These are phyloP conservation scores for Trisateles emortualis DNA, from an alignment of 2,888 invertebrate genomes.

Conservation along the genomic window DNA sequence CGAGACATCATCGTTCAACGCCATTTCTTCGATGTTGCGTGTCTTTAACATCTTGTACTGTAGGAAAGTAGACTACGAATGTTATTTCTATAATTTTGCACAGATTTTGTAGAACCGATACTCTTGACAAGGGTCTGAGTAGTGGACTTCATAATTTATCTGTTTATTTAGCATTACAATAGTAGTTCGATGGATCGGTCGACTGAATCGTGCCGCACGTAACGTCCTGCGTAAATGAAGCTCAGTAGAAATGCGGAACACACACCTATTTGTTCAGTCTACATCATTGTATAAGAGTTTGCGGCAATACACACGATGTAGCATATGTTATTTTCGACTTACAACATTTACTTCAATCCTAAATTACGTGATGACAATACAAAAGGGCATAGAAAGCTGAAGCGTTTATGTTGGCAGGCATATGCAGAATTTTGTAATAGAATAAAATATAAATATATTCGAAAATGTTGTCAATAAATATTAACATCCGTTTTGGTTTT, in stretches of 20 bases:
- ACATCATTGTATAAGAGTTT: constrained; percentile 86
- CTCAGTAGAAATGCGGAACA: constrained; percentile 86
- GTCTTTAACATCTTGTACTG: constrained; percentile 27
- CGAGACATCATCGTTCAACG: constrained; percentile 48
- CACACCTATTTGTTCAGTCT: constrained; percentile 84
- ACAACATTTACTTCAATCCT: constrained; percentile 82
- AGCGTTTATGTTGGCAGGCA: constrained; percentile 42
- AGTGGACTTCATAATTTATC: constrained; percentile 5
- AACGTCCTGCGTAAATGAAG: constrained; percentile 81
- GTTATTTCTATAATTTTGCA: constrained; percentile 1
- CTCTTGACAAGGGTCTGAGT: neutral
- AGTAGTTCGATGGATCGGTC: constrained; percentile 54
- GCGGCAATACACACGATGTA: constrained; percentile 76
- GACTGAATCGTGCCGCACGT: constrained; percentile 66
- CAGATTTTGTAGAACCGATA: constrained; percentile 6
- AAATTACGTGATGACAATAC: constrained; percentile 82
- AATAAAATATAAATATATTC: constrained; percentile 18
- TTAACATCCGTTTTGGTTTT: constrained; percentile 5
- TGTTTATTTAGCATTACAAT: constrained; percentile 40
- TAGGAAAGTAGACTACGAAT: constrained; percentile 26
- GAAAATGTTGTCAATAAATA: constrained; percentile 13
- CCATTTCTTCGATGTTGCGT: constrained; percentile 48
- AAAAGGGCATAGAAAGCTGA: constrained; percentile 66
- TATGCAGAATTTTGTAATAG: constrained; percentile 42
- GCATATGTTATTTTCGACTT: constrained; percentile 84